These are phyloP conservation scores for Philonicus albiceps DNA, from an alignment of 2,888 invertebrate genomes.

Conservation along the genomic window DNA sequence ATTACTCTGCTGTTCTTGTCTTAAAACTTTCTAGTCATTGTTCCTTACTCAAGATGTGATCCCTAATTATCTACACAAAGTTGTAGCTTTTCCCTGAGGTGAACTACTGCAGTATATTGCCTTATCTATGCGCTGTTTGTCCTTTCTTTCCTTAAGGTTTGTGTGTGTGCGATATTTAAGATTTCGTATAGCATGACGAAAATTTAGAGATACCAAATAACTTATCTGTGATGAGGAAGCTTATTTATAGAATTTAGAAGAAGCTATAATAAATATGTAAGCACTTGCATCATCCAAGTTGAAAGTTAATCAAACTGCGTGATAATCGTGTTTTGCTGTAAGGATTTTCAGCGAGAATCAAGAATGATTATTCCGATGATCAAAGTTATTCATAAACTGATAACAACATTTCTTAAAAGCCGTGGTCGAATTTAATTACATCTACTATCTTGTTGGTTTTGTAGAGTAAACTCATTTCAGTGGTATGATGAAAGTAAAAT, in stretches of 20 bases:
- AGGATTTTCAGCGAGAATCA: background rate
- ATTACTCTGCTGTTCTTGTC: background rate
- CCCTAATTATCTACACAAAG: background rate
- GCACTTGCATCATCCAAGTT: background rate
- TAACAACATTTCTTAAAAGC: background rate
- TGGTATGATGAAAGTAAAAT: background rate
- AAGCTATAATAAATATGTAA: background rate
- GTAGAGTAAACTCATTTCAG: background rate
- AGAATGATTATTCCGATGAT: too few relatives aligned
- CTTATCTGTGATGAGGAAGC: background rate
- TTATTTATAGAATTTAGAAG: background rate
- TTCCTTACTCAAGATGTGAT: background rate
- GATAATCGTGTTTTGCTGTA: background rate
- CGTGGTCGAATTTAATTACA: background rate
- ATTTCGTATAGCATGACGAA: background rate
- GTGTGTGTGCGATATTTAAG: background rate
- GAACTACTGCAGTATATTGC: background rate
- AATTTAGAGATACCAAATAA: background rate
- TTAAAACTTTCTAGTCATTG: background rate
- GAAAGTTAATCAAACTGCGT: background rate
- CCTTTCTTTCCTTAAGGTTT: background rate
- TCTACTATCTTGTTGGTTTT: background rate
- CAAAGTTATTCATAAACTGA: background rate
- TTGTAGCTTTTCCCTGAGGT: background rate
- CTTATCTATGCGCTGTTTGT: background rate